These are phyloP conservation scores for Alsophila aescularia DNA, from an alignment of 2,888 invertebrate species.

Conservation along the genomic window DNA sequence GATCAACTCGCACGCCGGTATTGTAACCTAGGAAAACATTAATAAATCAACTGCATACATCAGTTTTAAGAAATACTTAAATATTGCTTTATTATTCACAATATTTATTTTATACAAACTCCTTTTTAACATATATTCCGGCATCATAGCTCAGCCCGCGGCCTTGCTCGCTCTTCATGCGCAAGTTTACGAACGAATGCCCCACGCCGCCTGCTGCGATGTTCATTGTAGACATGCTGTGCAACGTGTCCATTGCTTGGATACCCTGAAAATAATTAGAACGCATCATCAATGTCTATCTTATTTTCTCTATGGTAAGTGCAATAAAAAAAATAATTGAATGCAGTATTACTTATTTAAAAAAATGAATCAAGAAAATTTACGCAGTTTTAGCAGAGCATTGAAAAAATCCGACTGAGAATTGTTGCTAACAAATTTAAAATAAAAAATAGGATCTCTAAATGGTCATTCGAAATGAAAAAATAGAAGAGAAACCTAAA, in stretches of 20 bases:
- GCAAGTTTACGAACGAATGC: constrained; percentile 64
- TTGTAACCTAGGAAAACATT: too few species aligned
- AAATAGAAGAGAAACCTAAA: too few species aligned
- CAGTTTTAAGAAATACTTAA: too few species aligned
- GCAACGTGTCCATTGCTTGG: constrained; percentile 65
- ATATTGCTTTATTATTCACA: not conserved
- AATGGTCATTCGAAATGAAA: too few species aligned
- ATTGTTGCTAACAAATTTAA: too few species aligned
- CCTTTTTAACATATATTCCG: constrained; percentile 59
- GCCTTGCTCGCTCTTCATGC: constrained; percentile 73
- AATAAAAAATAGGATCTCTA: too few species aligned
- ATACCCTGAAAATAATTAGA: constrained; percentile 63
- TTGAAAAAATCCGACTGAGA: too few species aligned
- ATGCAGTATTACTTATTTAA: not conserved
- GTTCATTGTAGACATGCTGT: constrained; percentile 65
- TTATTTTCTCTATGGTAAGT: not conserved
- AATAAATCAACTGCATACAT: too few species aligned
- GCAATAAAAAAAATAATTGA: not conserved
- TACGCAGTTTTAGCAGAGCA: too few species aligned
- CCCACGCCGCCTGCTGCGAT: constrained; percentile 76
- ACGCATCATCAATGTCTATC: not conserved
- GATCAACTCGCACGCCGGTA: too few species aligned
- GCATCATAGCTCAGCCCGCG: constrained; percentile 61
- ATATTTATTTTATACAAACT: constrained; percentile 25
- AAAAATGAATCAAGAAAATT: too few species aligned